phyloP scores from a whole-genome alignment of 2,797 vertebrate genomes.

The Chelmon rostratus region DNA sequence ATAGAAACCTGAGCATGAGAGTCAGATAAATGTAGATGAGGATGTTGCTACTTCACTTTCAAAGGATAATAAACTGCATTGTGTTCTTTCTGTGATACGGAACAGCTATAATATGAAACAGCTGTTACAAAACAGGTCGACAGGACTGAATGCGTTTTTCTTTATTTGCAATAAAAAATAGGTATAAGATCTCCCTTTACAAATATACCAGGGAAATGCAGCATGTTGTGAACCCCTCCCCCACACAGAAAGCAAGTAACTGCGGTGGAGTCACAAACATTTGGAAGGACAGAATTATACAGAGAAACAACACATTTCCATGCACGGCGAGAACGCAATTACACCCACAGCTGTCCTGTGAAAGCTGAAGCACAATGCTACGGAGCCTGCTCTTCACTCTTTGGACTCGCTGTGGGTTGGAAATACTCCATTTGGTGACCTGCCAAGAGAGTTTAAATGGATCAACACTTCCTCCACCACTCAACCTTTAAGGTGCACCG shows the following conservation, averaged over 20 bases:
- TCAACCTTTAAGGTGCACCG: neutral
- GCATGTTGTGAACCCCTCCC: constrained; percentile 58
- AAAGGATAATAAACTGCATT: neutral
- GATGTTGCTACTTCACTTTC: neutral
- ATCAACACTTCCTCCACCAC: neutral
- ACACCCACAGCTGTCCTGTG: constrained; percentile 1
- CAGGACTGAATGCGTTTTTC: constrained; percentile 32
- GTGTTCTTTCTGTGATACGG: neutral
- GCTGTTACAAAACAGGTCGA: neutral
- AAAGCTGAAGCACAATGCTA: neutral
- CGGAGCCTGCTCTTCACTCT: neutral
- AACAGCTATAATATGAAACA: neutral
- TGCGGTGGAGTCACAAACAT: constrained; percentile 59
- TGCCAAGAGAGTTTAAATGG: neutral
- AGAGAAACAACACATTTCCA: constrained; percentile 44
- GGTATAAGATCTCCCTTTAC: constrained; percentile 79
- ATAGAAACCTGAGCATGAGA: neutral
- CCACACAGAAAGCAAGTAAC: constrained; percentile 25
- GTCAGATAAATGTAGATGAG: neutral
- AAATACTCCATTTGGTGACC: neutral
- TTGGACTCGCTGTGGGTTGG: neutral
- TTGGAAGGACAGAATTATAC: constrained; percentile 61
- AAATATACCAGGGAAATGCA: constrained; percentile 78
- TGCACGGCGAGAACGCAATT: constrained; percentile 23
- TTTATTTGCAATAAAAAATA: constrained; percentile 84